Conservation (phyloP, 2,113 vertebrate genomes). For the Scomber colias region DNA sequence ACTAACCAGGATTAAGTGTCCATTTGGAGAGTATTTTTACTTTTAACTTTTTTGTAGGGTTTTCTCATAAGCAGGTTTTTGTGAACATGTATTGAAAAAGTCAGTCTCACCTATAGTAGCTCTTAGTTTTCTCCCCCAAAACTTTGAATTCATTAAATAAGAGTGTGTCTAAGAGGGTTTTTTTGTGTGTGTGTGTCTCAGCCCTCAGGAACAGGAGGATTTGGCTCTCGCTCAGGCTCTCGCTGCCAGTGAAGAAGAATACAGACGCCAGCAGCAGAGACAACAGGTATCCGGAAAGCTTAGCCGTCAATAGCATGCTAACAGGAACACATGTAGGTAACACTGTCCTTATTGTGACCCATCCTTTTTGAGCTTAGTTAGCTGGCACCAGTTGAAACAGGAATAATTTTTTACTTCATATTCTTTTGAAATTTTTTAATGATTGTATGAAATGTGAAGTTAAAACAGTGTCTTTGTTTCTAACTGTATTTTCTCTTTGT, state of each 20-base stretch:
- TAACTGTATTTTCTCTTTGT: slow-evolving; percentile 41
- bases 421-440: background rate
- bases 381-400: slow-evolving; percentile 19
- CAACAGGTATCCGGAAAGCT: slow-evolving; percentile 87
- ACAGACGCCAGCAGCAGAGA: slow-evolving; percentile 88
- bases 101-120: too few relatives aligned
- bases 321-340: slow-evolving; percentile 79
- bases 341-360: slow-evolving; percentile 51
- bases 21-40: too few relatives aligned
- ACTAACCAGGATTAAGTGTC: too few relatives aligned
- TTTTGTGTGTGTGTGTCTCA: slow-evolving; percentile 72
- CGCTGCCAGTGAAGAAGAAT: slow-evolving; percentile 96
- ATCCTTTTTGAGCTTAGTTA: slow-evolving; percentile 13
- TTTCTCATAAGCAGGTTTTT: too few relatives aligned
- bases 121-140: too few relatives aligned
- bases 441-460: background rate
- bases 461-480: background rate
- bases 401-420: background rate
- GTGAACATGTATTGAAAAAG: too few relatives aligned
- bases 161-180: background rate
- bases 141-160: too few relatives aligned
- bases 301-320: slow-evolving; percentile 83
- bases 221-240: slow-evolving; percentile 94
- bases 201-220: slow-evolving; percentile 96
- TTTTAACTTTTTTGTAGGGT: too few relatives aligned